Conservation (phyloP, 1,140 invertebrate genomes). For the Zaprionus taronus region DNA sequence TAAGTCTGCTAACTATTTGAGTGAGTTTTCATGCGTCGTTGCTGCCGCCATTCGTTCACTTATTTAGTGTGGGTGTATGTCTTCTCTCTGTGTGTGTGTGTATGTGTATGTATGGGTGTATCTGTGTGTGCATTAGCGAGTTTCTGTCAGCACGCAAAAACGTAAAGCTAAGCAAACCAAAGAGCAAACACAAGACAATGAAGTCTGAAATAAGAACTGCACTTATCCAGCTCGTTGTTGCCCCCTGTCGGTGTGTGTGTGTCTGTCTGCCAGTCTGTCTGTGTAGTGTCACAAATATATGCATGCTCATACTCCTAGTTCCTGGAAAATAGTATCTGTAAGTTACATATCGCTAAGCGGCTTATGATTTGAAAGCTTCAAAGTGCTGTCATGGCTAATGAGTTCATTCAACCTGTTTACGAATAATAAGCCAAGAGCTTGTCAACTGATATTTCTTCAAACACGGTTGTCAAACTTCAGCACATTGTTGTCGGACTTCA, state of each 20-base stretch:
- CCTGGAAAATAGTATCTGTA: constrained; percentile 33
- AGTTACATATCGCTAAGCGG: constrained; percentile 63
- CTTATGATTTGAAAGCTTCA: constrained; percentile 65
- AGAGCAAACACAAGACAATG: constrained; percentile 73
- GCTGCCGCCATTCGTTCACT: constrained; percentile 54
- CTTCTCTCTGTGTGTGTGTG: constrained; percentile 4
- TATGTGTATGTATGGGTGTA: neutral
- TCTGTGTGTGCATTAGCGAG: constrained; percentile 40
- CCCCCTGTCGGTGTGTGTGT: constrained; percentile 16
- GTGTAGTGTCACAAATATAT: constrained; percentile 35
- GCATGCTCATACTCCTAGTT: constrained; percentile 1
- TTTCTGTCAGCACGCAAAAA: constrained; percentile 29
- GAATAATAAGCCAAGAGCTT: constrained; percentile 7
- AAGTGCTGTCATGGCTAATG: constrained; percentile 57
- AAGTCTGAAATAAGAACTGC: constrained; percentile 59
- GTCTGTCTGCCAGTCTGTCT: constrained; percentile 35
- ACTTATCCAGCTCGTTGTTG: constrained; percentile 43
- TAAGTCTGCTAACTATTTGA: constrained; percentile 74
- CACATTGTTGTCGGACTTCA: neutral
- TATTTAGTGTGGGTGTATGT: constrained; percentile 35
- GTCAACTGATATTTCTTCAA: neutral
- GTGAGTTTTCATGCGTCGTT: constrained; percentile 68
- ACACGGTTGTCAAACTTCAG: neutral
- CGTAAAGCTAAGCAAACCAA: constrained; percentile 52
- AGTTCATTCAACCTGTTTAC: constrained; percentile 47